Conservation (phyloP, 53 echinoderm and acorn worm species). For the Zoroaster sp. region DNA sequence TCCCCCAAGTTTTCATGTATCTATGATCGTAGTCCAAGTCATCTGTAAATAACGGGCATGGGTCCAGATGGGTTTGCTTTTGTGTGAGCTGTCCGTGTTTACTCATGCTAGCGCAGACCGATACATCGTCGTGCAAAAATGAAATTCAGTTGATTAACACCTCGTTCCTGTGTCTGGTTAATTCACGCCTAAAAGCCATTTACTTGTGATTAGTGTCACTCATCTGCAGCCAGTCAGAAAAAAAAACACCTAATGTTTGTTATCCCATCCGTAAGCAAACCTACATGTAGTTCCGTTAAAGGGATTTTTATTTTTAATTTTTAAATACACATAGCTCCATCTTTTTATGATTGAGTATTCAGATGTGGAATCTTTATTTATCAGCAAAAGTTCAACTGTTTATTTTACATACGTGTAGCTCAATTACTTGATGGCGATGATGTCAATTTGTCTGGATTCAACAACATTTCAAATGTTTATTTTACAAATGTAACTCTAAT, state of each 20-base stretch:
- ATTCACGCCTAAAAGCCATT: slow-evolving; percentile 44
- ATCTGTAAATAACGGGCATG: background rate
- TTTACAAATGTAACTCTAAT: background rate
- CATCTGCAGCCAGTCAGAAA: slow-evolving; percentile 2
- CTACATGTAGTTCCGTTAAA: background rate
- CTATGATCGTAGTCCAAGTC: background rate
- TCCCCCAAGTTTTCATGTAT: background rate
- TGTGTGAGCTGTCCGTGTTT: background rate
- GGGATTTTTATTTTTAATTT: background rate
- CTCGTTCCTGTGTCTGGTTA: background rate
- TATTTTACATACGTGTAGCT: background rate
- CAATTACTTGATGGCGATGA: background rate
- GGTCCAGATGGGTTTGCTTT: background rate
- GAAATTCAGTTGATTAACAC: background rate
- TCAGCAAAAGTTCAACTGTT: background rate
- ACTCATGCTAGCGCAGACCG: background rate
- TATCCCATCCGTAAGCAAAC: background rate
- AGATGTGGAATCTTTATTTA: background rate
- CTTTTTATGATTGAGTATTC: background rate
- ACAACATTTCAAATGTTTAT: background rate
- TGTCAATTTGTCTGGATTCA: background rate
- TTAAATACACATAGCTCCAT: no score
- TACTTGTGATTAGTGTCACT: slow-evolving; percentile 6
- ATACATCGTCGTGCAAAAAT: background rate
- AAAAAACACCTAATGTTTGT: slow-evolving; percentile 42